A percentile compares a stretch with the other conserved stretches of the same genome.
Evolutionary conservation across 1,140 invertebrate species (phyloP).

Genomic region (Formica exsecta): DNA sequence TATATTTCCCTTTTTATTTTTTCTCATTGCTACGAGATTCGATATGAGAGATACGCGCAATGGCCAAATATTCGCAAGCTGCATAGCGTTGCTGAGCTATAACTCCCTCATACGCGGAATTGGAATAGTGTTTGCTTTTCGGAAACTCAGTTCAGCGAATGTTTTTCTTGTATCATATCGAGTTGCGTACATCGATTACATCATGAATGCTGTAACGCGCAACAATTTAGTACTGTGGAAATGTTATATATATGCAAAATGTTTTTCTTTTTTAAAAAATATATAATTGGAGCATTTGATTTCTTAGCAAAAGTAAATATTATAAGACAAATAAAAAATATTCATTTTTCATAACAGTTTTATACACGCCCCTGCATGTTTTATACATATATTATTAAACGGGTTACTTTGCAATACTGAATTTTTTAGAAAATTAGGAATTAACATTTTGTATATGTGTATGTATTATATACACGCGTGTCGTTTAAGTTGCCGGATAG

Average conservation of each 20-base stretch:
- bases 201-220: slow-evolving; percentile 49
- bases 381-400: neutral
- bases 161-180: slow-evolving; percentile 55
- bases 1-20: neutral
- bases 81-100: neutral
- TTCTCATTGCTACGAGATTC: slow-evolving; percentile 38
- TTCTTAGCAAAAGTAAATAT: neutral
- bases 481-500: neutral
- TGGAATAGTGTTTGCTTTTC: slow-evolving; percentile 54
- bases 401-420: neutral
- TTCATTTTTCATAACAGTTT: neutral
- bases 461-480: too few species aligned
- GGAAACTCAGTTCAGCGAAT: slow-evolving; percentile 46
- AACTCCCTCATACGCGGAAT: slow-evolving; percentile 16
- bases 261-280: neutral
- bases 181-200: slow-evolving; percentile 49
- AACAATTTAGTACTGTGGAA: slow-evolving; percentile 34
- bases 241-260: neutral
- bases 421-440: neutral
- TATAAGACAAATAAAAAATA: neutral
- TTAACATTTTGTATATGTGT: neutral
- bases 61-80: slow-evolving; percentile 42
- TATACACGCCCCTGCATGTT: neutral
- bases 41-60: slow-evolving; percentile 22
- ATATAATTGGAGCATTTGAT: neutral